These are phyloP conservation scores for Buathra laborator DNA, from an alignment of 2,888 invertebrate species.

Conservation along the genomic window DNA sequence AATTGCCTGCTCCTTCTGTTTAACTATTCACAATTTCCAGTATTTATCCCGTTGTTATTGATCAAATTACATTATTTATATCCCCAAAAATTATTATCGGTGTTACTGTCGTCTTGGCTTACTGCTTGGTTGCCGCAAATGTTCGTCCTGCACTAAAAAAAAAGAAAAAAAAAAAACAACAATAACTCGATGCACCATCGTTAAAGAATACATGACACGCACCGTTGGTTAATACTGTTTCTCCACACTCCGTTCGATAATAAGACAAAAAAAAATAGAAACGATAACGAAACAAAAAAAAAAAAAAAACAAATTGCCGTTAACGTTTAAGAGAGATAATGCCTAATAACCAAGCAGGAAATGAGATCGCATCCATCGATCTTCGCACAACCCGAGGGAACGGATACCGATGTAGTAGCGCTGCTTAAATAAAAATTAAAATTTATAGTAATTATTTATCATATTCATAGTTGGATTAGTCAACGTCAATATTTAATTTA, in stretches of 20 bases:
- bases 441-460: background rate
- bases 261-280: constrained; percentile 6
- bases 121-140: constrained; percentile 78
- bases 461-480: constrained; percentile 23
- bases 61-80: background rate
- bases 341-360: constrained; percentile 34
- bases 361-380: constrained; percentile 47
- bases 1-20: background rate
- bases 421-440: constrained; percentile 25
- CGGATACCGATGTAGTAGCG: constrained; percentile 35
- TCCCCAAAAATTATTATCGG: constrained; percentile 65
- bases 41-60: background rate
- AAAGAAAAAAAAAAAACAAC: no score
- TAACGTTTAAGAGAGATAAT: background rate
- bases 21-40: background rate
- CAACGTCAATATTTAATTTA: constrained; percentile 25
- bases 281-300: constrained; percentile 23
- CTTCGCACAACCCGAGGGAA: constrained; percentile 23
- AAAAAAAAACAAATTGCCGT: constrained; percentile 5
- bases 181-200: constrained; percentile 74
- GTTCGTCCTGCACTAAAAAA: constrained; percentile 73
- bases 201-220: constrained; percentile 71
- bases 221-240: constrained; percentile 67
- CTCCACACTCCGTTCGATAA: constrained; percentile 29
- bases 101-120: constrained; percentile 81